These are phyloP conservation scores for Pandemis corylana DNA, from an alignment of 2,888 invertebrate genomes.

Conservation along the genomic window DNA sequence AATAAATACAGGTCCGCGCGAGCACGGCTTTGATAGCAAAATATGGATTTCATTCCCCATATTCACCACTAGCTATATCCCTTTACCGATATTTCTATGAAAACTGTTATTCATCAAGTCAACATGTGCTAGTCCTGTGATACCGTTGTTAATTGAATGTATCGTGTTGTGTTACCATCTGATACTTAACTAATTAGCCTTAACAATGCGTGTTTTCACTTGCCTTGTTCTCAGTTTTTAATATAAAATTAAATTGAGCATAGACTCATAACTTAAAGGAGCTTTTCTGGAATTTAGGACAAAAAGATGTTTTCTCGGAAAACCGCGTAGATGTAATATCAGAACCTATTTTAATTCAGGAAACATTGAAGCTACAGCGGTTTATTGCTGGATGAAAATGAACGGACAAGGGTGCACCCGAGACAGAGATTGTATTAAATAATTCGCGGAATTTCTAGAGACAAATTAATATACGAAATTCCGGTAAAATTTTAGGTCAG, in stretches of 20 bases:
- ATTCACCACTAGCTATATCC: neutral
- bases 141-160: neutral
- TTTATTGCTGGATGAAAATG: neutral
- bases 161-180: neutral
- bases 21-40: neutral
- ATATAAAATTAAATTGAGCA: neutral
- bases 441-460: neutral
- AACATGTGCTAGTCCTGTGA: neutral
- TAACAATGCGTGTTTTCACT: neutral
- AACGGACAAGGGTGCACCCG: neutral
- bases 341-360: conserved; percentile 10
- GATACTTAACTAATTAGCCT: neutral
- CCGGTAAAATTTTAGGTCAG: neutral
- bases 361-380: neutral
- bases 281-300: neutral
- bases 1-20: conserved; percentile 1
- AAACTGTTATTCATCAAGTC: neutral
- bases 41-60: conserved; percentile 13
- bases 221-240: neutral
- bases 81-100: neutral
- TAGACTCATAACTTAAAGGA: neutral
- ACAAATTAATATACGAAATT: neutral
- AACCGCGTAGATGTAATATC: neutral
- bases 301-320: neutral
- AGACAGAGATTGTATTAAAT: neutral